Evolutionary conservation across 2,888 invertebrate species (phyloP).

Genomic region (Noctua pronuba): DNA sequence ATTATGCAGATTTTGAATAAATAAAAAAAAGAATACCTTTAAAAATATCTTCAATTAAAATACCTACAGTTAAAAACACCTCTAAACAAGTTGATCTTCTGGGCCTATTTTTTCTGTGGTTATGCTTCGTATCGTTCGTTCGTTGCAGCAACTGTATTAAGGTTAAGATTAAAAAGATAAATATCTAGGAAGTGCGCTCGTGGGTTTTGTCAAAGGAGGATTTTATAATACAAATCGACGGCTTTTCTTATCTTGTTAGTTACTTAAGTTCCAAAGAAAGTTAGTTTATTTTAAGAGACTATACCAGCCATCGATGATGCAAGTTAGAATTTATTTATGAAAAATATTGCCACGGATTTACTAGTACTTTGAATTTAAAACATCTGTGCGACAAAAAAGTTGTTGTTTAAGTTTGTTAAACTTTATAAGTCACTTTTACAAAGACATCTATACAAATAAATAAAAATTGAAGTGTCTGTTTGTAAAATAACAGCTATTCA

Average conservation of each 20-base stretch:
- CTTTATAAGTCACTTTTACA: not conserved
- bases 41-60: too few species aligned
- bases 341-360: not conserved
- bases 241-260: not conserved
- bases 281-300: not conserved
- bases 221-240: not conserved
- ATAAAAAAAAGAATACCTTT: too few species aligned
- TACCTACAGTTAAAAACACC: too few species aligned
- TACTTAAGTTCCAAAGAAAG: not conserved
- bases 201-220: constrained; percentile 29
- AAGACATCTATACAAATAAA: too few species aligned
- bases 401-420: not conserved
- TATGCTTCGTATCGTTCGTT: not conserved
- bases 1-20: too few species aligned
- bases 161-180: constrained; percentile 33
- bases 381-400: not conserved
- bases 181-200: constrained; percentile 37
- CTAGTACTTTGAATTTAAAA: not conserved
- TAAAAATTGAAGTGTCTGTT: too few species aligned
- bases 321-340: not conserved
- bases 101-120: not conserved
- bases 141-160: constrained; percentile 20
- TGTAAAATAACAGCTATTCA: too few species aligned
- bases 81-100: not conserved
- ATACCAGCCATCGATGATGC: not conserved